phyloP scores from a whole-genome alignment of 1,140 invertebrate species.

The Drosophila ercepeae region DNA sequence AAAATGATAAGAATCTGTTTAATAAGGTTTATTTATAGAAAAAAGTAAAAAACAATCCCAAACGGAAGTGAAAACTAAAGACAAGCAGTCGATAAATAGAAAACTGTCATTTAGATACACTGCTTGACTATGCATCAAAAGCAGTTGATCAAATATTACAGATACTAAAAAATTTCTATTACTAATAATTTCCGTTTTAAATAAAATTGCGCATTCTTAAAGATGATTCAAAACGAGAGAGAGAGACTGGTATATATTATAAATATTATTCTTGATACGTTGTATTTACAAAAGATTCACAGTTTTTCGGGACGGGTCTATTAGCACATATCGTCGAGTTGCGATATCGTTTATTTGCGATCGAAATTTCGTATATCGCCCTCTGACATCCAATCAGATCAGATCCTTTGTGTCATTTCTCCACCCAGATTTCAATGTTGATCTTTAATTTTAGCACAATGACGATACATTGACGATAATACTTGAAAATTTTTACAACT shows the following conservation, averaged over 20 bases:
- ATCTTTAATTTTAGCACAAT: conserved; percentile 44
- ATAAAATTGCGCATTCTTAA: conserved; percentile 34
- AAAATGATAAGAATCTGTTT: conserved; percentile 34
- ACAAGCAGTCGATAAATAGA: neutral
- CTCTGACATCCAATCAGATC: conserved; percentile 4
- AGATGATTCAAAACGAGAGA: conserved; percentile 21
- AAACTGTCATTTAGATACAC: neutral
- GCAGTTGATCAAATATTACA: neutral
- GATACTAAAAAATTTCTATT: neutral
- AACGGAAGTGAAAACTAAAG: conserved; percentile 30
- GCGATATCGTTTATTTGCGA: conserved; percentile 19
- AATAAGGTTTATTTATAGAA: conserved; percentile 26
- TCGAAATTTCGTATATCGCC: conserved; percentile 4
- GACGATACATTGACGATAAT: conserved; percentile 43
- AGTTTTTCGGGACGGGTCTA: conserved; percentile 38
- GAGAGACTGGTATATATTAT: too few species aligned
- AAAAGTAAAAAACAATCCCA: neutral
- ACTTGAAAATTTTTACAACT: conserved; percentile 8
- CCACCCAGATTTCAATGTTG: conserved; percentile 31
- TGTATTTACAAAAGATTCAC: conserved; percentile 46
- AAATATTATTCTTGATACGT: too few species aligned
- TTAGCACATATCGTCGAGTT: conserved; percentile 45
- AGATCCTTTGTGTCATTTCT: conserved; percentile 24
- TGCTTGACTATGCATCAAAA: conserved; percentile 6
- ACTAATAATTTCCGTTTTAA: conserved; percentile 21